phyloP scores from a whole-genome alignment of 2,113 vertebrate species.

The Galemys pyrenaicus region DNA sequence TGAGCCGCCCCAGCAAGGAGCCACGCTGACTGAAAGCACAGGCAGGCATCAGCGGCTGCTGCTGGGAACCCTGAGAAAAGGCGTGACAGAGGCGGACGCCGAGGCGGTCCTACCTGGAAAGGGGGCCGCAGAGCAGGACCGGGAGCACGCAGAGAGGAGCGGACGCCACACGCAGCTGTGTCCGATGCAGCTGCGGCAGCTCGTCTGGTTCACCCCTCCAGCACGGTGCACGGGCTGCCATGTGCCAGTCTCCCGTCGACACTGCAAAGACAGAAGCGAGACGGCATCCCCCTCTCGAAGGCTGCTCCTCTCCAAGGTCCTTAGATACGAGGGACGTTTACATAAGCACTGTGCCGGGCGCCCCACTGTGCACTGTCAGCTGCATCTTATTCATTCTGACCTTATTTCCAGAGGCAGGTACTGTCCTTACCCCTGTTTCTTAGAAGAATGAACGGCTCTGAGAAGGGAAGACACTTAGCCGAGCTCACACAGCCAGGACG shows the following conservation, averaged over 20 bases:
- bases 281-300: too few relatives aligned
- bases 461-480: not conserved
- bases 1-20: not conserved
- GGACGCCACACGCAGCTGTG: not conserved
- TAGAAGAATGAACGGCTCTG: not conserved
- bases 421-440: not conserved
- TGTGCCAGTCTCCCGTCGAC: rapidly evolving
- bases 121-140: not conserved
- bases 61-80: too few relatives aligned
- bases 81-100: not conserved
- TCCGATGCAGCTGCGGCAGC: not conserved
- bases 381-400: rapidly evolving
- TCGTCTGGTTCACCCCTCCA: rapidly evolving
- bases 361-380: not conserved
- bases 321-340: rapidly evolving
- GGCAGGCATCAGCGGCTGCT: rapidly evolving
- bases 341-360: not conserved
- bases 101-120: rapidly evolving
- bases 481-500: not conserved
- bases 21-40: not conserved
- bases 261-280: not conserved
- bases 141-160: too few relatives aligned
- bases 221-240: rapidly evolving
- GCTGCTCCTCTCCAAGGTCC: not conserved
- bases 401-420: not conserved